phyloP scores from a whole-genome alignment of 2,888 invertebrate species.

The Drosophila kambysellisi region DNA sequence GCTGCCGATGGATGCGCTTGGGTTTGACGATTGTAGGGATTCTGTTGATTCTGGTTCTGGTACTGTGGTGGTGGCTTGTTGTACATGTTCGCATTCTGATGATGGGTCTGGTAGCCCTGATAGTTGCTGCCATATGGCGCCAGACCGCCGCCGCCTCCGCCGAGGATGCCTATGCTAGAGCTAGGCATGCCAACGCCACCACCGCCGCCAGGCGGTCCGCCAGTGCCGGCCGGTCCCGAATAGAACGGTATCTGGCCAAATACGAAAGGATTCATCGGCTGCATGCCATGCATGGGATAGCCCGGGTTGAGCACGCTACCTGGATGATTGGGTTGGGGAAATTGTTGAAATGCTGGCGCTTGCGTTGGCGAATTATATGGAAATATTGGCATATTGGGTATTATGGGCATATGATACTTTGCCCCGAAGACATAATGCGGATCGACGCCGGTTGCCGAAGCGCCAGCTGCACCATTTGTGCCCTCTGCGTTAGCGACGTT shows the following conservation, averaged over 20 bases:
- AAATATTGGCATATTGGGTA: constrained; percentile 84
- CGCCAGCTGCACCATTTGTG: constrained; percentile 64
- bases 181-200: constrained; percentile 83
- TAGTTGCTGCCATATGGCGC: constrained; percentile 81
- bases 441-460: constrained; percentile 79
- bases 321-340: constrained; percentile 85
- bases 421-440: constrained; percentile 85
- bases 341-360: constrained; percentile 85
- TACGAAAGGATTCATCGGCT: constrained; percentile 85
- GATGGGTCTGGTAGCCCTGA: constrained; percentile 78
- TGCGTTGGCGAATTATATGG: constrained; percentile 84
- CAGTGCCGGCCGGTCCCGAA: constrained; percentile 82
- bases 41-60: constrained; percentile 83
- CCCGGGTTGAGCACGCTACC: constrained; percentile 84
- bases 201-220: constrained; percentile 83
- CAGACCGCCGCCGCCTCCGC: constrained; percentile 80
- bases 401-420: constrained; percentile 83
- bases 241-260: constrained; percentile 84
- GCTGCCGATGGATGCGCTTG: constrained; percentile 82
- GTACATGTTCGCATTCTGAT: constrained; percentile 84
- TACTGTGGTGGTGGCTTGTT: constrained; percentile 85
- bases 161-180: constrained; percentile 73
- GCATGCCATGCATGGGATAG: constrained; percentile 82
- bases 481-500: constrained; percentile 39
- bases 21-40: constrained; percentile 84